These are phyloP conservation scores for Drosophila nigromelanica DNA, from an alignment of 1,140 invertebrate genomes.

Conservation along the genomic window DNA sequence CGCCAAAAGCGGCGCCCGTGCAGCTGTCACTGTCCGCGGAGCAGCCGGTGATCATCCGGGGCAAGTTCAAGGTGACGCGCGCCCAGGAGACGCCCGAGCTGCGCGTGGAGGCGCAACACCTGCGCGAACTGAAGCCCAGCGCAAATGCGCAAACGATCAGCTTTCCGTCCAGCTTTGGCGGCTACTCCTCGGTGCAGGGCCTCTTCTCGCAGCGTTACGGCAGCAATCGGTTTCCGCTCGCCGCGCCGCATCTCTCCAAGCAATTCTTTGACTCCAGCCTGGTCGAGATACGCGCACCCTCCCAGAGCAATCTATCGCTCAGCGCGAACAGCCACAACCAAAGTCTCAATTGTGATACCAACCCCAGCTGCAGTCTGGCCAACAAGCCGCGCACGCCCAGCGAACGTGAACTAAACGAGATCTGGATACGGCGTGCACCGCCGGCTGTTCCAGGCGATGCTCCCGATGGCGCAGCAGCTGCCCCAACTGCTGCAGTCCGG, in stretches of 20 bases:
- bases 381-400: constrained; percentile 67
- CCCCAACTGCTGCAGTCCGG: constrained; percentile 15
- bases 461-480: not conserved
- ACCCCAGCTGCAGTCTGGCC: constrained; percentile 41
- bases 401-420: constrained; percentile 73
- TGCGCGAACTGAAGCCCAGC: constrained; percentile 73
- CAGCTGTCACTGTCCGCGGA: constrained; percentile 40
- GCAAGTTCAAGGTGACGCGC: constrained; percentile 79
- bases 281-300: constrained; percentile 91
- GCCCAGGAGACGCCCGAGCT: constrained; percentile 85
- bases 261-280: constrained; percentile 92
- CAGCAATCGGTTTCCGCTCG: constrained; percentile 61
- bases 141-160: constrained; percentile 87
- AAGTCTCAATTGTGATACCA: constrained; percentile 74
- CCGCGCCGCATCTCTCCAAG: constrained; percentile 88
- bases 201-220: constrained; percentile 81
- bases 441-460: not conserved
- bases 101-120: constrained; percentile 83
- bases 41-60: constrained; percentile 64
- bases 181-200: constrained; percentile 85
- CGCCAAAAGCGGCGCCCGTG: constrained; percentile 4
- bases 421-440: constrained; percentile 66
- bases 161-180: constrained; percentile 86
- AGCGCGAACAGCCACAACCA: constrained; percentile 79
- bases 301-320: constrained; percentile 87